Evolutionary conservation across 2,797 vertebrate species (phyloP).

Genomic region (Pitangus sulphuratus): DNA sequence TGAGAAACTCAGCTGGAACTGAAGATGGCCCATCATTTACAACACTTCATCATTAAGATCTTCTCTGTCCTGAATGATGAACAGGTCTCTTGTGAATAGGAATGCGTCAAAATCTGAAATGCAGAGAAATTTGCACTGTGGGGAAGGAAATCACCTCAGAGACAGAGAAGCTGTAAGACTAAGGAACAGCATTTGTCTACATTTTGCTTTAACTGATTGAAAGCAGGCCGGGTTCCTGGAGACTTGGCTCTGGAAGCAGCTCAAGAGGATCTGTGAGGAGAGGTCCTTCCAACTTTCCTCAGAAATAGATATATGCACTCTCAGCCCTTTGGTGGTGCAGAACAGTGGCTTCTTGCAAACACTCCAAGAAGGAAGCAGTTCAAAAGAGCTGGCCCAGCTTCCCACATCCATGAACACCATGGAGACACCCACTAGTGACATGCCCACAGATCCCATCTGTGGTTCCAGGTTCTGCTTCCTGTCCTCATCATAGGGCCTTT

Average conservation of each 20-base stretch:
- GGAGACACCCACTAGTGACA: background rate
- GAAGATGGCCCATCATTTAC: background rate
- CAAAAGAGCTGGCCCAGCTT: background rate
- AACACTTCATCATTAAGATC: background rate
- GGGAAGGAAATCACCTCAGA: background rate
- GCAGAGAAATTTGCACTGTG: background rate
- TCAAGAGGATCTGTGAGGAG: background rate
- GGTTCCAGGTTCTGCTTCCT: background rate
- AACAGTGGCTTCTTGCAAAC: background rate
- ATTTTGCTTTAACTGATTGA: background rate
- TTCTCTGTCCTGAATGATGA: background rate
- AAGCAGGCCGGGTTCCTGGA: background rate
- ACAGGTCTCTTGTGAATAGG: background rate
- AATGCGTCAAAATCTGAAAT: background rate
- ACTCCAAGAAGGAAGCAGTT: background rate
- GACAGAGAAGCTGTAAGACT: background rate
- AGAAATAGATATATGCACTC: background rate
- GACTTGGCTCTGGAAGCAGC: background rate
- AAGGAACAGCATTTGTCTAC: background rate
- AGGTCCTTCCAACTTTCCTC: background rate
- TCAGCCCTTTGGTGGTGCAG: background rate
- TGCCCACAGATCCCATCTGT: background rate
- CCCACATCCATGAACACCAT: background rate
- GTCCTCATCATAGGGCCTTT: background rate
- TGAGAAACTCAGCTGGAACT: background rate